Percentiles rank a stretch among this genome's conserved stretches.
Conservation (phyloP, 2,113 vertebrate species). For the Equus quagga region DNA sequence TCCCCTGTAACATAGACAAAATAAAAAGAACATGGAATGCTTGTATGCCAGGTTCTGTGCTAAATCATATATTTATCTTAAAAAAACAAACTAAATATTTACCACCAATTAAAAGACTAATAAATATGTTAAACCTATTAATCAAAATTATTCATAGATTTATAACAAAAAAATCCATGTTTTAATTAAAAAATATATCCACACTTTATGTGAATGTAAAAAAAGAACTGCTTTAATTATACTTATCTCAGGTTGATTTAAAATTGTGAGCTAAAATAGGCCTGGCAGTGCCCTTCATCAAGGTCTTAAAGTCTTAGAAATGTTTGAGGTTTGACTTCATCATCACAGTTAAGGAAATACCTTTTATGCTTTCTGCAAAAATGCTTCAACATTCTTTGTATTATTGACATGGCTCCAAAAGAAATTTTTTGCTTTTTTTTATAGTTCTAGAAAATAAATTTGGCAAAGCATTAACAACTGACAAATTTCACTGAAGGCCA, state of each 20-base stretch:
- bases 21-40: neutral
- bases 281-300: constrained; percentile 14
- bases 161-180: constrained; percentile 28
- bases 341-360: neutral
- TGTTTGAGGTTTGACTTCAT: constrained; percentile 28
- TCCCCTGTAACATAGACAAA: constrained; percentile 10
- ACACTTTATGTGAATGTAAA: neutral
- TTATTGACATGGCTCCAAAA: constrained; percentile 34
- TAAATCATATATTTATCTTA: constrained; percentile 35
- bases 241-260: constrained; percentile 41
- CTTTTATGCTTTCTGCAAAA: constrained; percentile 8
- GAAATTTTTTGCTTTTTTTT: constrained; percentile 15
- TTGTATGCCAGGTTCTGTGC: neutral
- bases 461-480: neutral
- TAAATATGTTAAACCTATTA: neutral
- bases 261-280: constrained; percentile 47
- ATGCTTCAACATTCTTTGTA: neutral
- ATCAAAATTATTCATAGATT: constrained; percentile 35
- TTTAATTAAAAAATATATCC: constrained; percentile 31
- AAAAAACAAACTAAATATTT: constrained; percentile 24
- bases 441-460: constrained; percentile 26
- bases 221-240: constrained; percentile 32
- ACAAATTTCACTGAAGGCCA: neutral
- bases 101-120: neutral
- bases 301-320: constrained; percentile 45